Evolutionary conservation across 2,888 invertebrate species (phyloP), one percentile per base, ranked within the genome.

Genomic region (Hydrotaea cyrtoneurina): DNA sequence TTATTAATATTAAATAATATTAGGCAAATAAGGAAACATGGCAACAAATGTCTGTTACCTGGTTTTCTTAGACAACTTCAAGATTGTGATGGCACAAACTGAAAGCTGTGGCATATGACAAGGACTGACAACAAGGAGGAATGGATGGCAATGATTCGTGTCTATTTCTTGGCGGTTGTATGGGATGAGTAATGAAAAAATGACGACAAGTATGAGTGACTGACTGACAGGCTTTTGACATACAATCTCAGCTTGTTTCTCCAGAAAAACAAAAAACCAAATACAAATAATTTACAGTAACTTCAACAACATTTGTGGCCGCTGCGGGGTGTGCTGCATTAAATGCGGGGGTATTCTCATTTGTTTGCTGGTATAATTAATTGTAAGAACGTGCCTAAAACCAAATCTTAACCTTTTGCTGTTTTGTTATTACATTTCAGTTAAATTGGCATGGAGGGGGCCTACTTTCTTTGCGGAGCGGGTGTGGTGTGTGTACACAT

Each of bases 1-100:
- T 13, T 69, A 69, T 43, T 71, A 71, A 23, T 31, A n/a, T 50
- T 2, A 13, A 31, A 53, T 46, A 69, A 19, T 55, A 55, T n/a
- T 46, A 46, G 50, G 21, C 46, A 46, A 5, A 26, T 53, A 26
- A 53, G 8, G 31, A 15, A 17, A 46, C 53, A 11, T 26, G 71
- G 13, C 53, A 53, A 71, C 71, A 71, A 53, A 53, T 71, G 53
- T n/a, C n/a, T n/a, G n/a, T 71, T 53, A 50, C 69, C 26, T 43
- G 21, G 43, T 43, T 39, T 43, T 15, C 53, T 53, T 53, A 5
- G n/a, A n/a, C n/a, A n/a, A n/a, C n/a, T n/a, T n/a, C 31, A 2
- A 31, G 31, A 31, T 2, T 7, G 2, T 7, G 31, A 31, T 31
- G 31, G 31, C 2, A 53, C 59, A 59, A 59, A 21, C 13, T 10